Evolutionary conservation across 2,797 vertebrate genomes (phyloP), one percentile per base, ranked within the genome.

Genomic region (Enteromius thamalakanensis): DNA sequence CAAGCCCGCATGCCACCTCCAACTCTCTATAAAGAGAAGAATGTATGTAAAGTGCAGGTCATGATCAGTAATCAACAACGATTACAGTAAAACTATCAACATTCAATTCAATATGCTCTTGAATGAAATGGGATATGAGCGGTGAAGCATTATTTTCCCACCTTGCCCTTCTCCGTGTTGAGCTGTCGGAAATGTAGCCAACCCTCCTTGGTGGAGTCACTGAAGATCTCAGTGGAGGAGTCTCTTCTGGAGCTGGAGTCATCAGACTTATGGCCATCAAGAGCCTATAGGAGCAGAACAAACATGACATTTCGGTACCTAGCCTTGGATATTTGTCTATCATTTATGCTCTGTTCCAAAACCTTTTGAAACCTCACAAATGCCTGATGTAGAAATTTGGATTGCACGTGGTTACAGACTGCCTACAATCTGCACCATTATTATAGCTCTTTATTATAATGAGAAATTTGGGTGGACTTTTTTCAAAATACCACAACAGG

Each of bases 101-200:
- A 42, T 12, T 77, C n/a, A 42, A 45, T 26, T 42, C 8, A 1
- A 40, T 58, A 15, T 17, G 32, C 3, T 26, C 72, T 40, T 75
- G 32, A 55, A 8, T 80, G 49, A 40, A 26, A 42, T 29, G 32
- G 32, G 51, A 58, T 26, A 58, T 58, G 1, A 23, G 72, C 32
- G 23, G 15, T 32, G 11, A 12, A 45, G 34, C 6, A 58, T n/a
- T 2, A 29, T 47, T n/a, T 40, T 34, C 70, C 1, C 94, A 99
- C 98, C 97, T 99, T 99, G 91, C 94, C 97, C 91, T 98, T 99
- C 64, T 99, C 98, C 0, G 96, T 96, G 91, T 92, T 87, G 14
- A 98, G 94, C 60, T 98, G 98, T 55, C 98, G 94, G 86, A 98
- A 98, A 93, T 96, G 95, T 37, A 99, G 95, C 91, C 95, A 95